Evolutionary conservation across 1,140 invertebrate genomes (phyloP), one percentile per base, ranked within the genome.

Genomic region (Colletes gigas): DNA sequence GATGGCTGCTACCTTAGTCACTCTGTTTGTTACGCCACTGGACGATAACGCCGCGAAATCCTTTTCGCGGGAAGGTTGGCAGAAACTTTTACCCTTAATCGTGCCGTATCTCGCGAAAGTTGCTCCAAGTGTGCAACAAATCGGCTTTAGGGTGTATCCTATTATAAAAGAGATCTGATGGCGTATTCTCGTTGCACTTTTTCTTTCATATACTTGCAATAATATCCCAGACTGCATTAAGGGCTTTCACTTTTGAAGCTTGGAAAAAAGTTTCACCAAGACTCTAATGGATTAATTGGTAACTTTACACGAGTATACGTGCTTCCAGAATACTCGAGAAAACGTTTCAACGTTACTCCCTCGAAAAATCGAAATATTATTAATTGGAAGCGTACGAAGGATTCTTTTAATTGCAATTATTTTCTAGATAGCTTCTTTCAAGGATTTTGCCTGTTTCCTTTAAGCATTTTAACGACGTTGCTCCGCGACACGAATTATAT

Each of bases 81-180:
- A 10, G 70, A 85, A 86, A 86, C 54, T 85, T 86, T 83, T 65
- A 76, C 75, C 62, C 84, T 66, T 85, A 85, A 83, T 86, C 84
- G 84, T 77, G 81, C 63, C 80, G 83, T 86, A 86, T 86, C 85
- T 86, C 68, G 83, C 41, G 71, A 78, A 78, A 86, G 59, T 85
- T 76, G 76, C 62, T 70, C 19, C 72, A 50, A 83, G 63, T 80
- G 59, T 57, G 72, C 85, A 83, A 86, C 83, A 86, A 86, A 86
- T 86, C 84, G 85, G 81, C 81, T 83, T 85, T 85, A 86, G 60
- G 72, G 65, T 75, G 68, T 76, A 72, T 41, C 62, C 83, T 71
- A 83, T 83, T 86, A 85, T 83, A 83, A 82, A 85, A 85, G 68
- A 85, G 75, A 62, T 83, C 83, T 57, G 75, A 63, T 76, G 59